Base-by-base conservation (phyloP, 2,113 vertebrate genomes). In the Platichthys stellatus region DNA sequence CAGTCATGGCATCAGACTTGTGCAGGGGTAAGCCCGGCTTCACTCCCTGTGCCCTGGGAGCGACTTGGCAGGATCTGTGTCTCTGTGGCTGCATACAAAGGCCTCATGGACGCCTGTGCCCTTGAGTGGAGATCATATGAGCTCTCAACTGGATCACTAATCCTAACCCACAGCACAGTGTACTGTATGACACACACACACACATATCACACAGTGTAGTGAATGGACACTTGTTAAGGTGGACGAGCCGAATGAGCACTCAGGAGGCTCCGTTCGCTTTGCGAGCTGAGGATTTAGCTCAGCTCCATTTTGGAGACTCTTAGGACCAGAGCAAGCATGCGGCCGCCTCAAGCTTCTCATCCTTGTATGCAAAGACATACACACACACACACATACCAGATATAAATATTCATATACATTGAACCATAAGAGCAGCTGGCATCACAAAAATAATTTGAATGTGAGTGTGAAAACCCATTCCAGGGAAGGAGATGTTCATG, bases 51-150 rank as follows among this genome's bases (percentile, higher is more conserved):
- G 84, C 82, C 86, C 81, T 86, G 88, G 84, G 88, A 92, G 86
- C 74, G 70, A 84, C 77, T 89, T 88, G 89, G 83, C 82, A 83
- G 85, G 89, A 91, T 91, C 86, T 82, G 75, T 86, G 89, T 89
- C 86, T 92, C 88, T 86, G 81, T 86, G 79, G 84, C 83, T 88
- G 84, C 90, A 86, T 81, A 80, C 80, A 88, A 84, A 86, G 67
- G 85, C 77, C 84, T 80, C 71, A 35, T 81, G 74, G 89, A 87
- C 15, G 75, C 84, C 57, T 14, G 23, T 87, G 90, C 84, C 90
- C 90, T 92, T 91, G 88, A 90, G 88, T 74, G 18, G 76, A 83
- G 87, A 91, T 93, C 90, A 87, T 88, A 78, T 78, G 75, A 90
- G 83, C 81, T 76, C 80, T 85, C 75, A 74, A 69, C 87, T 80